Conservation (phyloP, 1,140 invertebrate species). For the Platyura marginata region DNA sequence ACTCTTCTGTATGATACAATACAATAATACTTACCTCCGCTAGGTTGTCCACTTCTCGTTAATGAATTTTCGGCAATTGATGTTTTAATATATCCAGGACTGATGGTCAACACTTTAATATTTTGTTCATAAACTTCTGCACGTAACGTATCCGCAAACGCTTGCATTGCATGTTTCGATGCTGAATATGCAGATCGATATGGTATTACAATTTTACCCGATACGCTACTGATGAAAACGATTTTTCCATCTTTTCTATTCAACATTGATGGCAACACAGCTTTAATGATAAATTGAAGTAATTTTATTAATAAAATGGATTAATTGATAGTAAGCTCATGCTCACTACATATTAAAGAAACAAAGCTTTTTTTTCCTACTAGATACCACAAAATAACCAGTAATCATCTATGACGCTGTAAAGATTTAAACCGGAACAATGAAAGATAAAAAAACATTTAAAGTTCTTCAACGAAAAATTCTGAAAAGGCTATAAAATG, state of each 20-base stretch:
- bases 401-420: no score
- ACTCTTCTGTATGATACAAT: no score
- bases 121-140: slow-evolving; percentile 57
- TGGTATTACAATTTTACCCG: slow-evolving; percentile 80
- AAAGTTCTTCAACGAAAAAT: no score
- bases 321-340: no score
- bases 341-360: no score
- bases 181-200: slow-evolving; percentile 77
- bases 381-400: no score
- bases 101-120: slow-evolving; percentile 63
- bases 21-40: no score
- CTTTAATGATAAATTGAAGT: slow-evolving; percentile 24
- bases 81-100: slow-evolving; percentile 80
- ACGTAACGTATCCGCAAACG: slow-evolving; percentile 63
- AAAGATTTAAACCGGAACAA: no score
- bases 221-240: slow-evolving; percentile 81
- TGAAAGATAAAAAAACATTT: no score
- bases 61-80: slow-evolving; percentile 80
- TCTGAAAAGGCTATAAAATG: no score
- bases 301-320: no score
- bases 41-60: slow-evolving; percentile 48
- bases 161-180: slow-evolving; percentile 88
- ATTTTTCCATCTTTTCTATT: slow-evolving; percentile 60
- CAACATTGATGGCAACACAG: slow-evolving; percentile 66
- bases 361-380: no score